A percentile compares a stretch with the other conserved stretches of the same genome.
Conservation (phyloP, 2,113 vertebrate genomes). For the Carollia perspicillata region DNA sequence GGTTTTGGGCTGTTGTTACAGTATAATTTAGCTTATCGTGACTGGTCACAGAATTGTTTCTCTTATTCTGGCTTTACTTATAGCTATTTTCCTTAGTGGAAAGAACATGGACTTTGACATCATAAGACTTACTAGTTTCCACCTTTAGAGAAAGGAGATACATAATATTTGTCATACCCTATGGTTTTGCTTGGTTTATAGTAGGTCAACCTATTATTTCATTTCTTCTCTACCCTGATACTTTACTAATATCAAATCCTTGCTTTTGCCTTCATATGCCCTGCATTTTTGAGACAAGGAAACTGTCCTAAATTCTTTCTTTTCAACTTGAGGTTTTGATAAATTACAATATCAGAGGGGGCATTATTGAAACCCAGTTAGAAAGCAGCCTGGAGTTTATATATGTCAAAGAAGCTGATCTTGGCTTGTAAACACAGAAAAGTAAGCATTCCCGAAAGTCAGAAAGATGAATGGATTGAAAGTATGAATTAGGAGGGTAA, state of each 20-base stretch:
- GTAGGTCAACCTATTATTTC: not conserved
- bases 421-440: slow-evolving; percentile 24
- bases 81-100: not conserved
- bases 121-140: slow-evolving; percentile 2
- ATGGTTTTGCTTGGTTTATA: not conserved
- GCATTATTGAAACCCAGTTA: not conserved
- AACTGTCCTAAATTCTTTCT: slow-evolving; percentile 14
- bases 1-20: not conserved
- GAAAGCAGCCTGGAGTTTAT: slow-evolving; percentile 22
- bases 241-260: not conserved
- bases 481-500: not conserved
- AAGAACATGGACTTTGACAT: not conserved
- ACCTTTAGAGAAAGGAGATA: not conserved
- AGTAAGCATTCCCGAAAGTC: slow-evolving; percentile 24
- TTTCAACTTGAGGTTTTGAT: slow-evolving; percentile 22
- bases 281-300: not conserved
- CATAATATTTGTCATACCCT: not conserved
- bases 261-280: not conserved
- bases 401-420: slow-evolving; percentile 18
- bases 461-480: slow-evolving; percentile 1
- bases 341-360: not conserved
- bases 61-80: not conserved
- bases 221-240: not conserved
- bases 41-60: not conserved
- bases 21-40: not conserved